phyloP scores from a whole-genome alignment of 2,888 invertebrate genomes.

The Patella depressa region DNA sequence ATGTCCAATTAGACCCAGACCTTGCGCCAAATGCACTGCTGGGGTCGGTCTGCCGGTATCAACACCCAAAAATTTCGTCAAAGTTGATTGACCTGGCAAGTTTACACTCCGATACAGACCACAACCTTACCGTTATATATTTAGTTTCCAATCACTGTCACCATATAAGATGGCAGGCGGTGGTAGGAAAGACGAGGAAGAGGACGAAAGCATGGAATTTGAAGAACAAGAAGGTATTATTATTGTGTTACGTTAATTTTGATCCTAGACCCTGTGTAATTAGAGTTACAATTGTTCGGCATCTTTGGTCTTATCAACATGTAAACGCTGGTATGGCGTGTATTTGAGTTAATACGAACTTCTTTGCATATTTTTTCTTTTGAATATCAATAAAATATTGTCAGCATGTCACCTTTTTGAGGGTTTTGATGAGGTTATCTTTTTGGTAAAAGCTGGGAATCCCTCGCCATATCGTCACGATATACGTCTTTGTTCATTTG shows the following conservation, averaged over 20 bases:
- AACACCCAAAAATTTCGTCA: constrained; percentile 10
- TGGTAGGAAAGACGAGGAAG: constrained; percentile 53
- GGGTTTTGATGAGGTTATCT: too few species aligned
- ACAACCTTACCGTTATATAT: neutral
- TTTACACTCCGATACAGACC: neutral
- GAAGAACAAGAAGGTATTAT: constrained; percentile 54
- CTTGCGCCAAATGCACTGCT: constrained; percentile 39
- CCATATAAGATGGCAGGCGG: constrained; percentile 36
- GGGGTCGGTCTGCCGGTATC: constrained; percentile 35
- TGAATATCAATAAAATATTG: too few species aligned
- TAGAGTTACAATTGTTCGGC: too few species aligned
- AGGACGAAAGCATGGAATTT: constrained; percentile 56
- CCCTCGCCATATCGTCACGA: constrained; percentile 40
- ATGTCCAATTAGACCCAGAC: constrained; percentile 46
- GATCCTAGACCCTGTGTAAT: constrained; percentile 13
- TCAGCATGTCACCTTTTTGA: too few species aligned
- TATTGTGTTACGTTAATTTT: constrained; percentile 31
- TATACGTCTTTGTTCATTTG: constrained; percentile 56
- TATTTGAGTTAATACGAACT: too few species aligned
- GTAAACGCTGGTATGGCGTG: too few species aligned
- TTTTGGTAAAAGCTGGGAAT: constrained; percentile 15
- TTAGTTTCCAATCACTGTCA: constrained; percentile 13
- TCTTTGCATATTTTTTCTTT: too few species aligned
- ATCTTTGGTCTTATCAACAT: too few species aligned
- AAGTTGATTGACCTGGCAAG: neutral